Conservation (phyloP, 2,113 vertebrate genomes). For the Rattus norvegicus region DNA sequence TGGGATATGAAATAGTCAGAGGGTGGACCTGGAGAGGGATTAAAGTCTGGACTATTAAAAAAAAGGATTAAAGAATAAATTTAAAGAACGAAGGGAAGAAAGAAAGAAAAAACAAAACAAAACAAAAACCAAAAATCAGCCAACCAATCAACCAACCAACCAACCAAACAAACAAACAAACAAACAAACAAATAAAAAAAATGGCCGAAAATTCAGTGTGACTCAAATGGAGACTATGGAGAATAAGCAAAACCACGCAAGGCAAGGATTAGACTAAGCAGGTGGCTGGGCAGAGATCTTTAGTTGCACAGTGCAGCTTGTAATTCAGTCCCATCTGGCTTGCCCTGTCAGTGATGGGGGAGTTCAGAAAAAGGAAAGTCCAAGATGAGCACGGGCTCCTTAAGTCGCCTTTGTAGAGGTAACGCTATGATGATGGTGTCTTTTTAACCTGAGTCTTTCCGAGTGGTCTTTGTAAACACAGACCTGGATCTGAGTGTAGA, state of each 20-base stretch:
- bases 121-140: too few species aligned
- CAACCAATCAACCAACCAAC: too few species aligned
- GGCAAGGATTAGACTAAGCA: slow-evolving; percentile 25
- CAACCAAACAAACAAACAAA: too few species aligned
- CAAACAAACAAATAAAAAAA: neutral
- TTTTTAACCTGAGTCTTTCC: neutral
- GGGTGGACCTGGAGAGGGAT: too few species aligned
- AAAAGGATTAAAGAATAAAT: too few species aligned
- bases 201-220: slow-evolving; percentile 11
- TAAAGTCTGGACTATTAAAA: too few species aligned
- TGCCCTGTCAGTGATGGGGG: neutral
- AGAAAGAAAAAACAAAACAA: too few species aligned
- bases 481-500: neutral
- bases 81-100: too few species aligned
- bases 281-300: neutral
- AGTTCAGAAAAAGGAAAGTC: slow-evolving; percentile 11
- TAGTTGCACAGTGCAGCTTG: neutral
- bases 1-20: too few species aligned
- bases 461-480: slow-evolving; percentile 50
- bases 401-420: slow-evolving; percentile 7
- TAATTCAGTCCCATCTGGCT: slow-evolving; percentile 19
- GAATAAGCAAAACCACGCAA: neutral
- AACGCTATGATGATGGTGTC: neutral
- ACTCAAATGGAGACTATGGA: neutral
- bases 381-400: neutral